A percentile compares a stretch with the other conserved stretches of the same genome.
phyloP scores from a whole-genome alignment of 2,113 vertebrate species.

The Corydoras maculifer region DNA sequence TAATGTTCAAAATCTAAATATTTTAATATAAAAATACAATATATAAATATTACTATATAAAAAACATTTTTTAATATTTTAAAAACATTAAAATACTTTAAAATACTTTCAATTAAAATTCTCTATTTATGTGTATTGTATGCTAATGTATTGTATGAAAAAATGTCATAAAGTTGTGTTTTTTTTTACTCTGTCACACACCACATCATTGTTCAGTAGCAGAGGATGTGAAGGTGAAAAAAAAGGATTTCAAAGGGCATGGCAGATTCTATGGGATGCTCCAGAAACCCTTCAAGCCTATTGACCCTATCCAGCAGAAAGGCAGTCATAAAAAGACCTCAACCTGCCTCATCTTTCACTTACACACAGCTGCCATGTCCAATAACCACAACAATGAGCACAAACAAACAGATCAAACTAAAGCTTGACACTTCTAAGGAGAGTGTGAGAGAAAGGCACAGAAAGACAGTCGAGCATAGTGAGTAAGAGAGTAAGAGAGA shows the following conservation, averaged over 20 bases:
- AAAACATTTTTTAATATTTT: too few relatives aligned
- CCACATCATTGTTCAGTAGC: neutral
- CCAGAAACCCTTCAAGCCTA: slow-evolving; percentile 15
- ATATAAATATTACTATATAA: too few relatives aligned
- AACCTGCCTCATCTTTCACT: neutral
- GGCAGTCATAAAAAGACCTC: slow-evolving; percentile 3
- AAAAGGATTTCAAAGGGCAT: neutral
- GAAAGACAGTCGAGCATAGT: too few relatives aligned
- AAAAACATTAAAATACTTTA: too few relatives aligned
- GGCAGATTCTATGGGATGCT: slow-evolving; percentile 8
- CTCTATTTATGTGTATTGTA: too few relatives aligned
- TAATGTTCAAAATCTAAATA: too few relatives aligned
- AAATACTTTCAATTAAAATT: too few relatives aligned
- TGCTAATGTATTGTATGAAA: too few relatives aligned
- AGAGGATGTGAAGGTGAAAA: neutral
- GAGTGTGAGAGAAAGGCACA: neutral
- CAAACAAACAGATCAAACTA: slow-evolving; percentile 21
- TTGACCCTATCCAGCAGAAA: slow-evolving; percentile 18
- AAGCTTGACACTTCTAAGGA: slow-evolving; percentile 25
- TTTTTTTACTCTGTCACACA: neutral
- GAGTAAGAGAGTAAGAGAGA: neutral
- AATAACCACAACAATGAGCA: slow-evolving; percentile 18
- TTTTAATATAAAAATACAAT: too few relatives aligned
- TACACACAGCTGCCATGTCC: slow-evolving; percentile 24
- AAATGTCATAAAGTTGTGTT: too few relatives aligned